Evolutionary conservation across 2,888 invertebrate species (phyloP), one percentile per base, ranked within the genome.

Genomic region (Microdon myrmicae): DNA sequence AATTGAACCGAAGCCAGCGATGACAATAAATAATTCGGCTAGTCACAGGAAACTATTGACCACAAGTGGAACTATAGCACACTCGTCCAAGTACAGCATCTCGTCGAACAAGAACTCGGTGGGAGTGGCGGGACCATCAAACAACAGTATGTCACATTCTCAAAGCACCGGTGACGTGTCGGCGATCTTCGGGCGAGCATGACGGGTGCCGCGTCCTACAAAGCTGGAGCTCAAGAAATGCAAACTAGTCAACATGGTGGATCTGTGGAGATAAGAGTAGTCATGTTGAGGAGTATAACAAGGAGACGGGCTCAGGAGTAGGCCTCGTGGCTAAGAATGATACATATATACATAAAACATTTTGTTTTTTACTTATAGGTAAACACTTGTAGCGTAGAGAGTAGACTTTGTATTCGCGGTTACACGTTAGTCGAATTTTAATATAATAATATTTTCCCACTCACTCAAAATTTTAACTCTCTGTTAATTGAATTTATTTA

Each of bases 121-220:
- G n/a, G 58, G 73, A 39, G 69, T 72, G 47, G 72, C 72, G 43
- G 29, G 56, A 39, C 28, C 31, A 35, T 13, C 35, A 10, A 68
- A 69, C 44, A 61, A 68, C 25, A 78, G 74, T 45, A 81, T 86
- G 72, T 83, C 85, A 17, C 86, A 86, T 75, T 86, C 86, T 19
- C 86, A 86, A 72, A 86, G 85, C 14, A 85, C 86, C 4, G 86
- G 86, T 16, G 86, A 86, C 77, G 86, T 86, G 45, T 85, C 86
- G 10, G 84, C 85, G 68, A 86, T 86, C 81, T 79, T 86, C 71
- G 85, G 85, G 49, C 80, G 85, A 16, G 85, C 86, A 85, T 86
- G 86, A 86, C 81, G 79, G 70, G 75, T 78, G 64, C 76, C 75
- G 48, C 72, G 77, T 55, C 77, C 79, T 68, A 77, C 78, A 10